Percentiles rank a stretch among this genome's conserved stretches.
Evolutionary conservation across 1,140 invertebrate genomes (phyloP).

Genomic region (Copidosoma floridanum): DNA sequence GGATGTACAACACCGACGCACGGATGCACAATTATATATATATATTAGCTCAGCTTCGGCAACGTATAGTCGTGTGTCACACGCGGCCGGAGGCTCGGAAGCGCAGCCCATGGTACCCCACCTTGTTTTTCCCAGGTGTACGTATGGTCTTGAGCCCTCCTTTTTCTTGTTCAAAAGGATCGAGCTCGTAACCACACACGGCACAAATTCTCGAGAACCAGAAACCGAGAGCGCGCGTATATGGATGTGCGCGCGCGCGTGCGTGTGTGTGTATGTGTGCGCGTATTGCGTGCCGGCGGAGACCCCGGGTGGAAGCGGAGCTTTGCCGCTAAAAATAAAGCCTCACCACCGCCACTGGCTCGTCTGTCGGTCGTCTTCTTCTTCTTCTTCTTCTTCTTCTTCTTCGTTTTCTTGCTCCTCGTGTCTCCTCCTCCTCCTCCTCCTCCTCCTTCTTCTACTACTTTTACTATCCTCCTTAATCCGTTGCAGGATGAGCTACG

Average conservation of each 20-base stretch:
- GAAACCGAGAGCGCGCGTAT: no score
- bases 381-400: neutral
- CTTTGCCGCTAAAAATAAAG: conserved; percentile 19
- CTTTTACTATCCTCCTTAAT: neutral
- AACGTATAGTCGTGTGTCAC: no score
- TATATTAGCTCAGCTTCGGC: no score
- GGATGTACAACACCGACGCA: no score
- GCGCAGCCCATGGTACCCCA: neutral
- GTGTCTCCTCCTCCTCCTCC: neutral
- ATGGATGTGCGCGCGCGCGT: no score
- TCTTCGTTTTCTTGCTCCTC: neutral
- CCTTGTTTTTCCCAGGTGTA: neutral
- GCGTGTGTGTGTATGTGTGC: no score
- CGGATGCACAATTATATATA: no score
- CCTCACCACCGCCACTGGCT: neutral
- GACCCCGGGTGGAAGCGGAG: conserved; percentile 7
- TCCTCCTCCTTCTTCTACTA: neutral
- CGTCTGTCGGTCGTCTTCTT: neutral
- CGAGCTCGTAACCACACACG: neutral
- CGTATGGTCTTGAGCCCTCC: neutral
- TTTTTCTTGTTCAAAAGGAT: neutral
- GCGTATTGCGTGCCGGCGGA: neutral
- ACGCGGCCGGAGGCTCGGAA: conserved; percentile 1
- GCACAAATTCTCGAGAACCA: neutral
- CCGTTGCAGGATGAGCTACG: neutral